phyloP scores from a whole-genome alignment of 2,113 vertebrate species.

The Cephalophus harveyi region DNA sequence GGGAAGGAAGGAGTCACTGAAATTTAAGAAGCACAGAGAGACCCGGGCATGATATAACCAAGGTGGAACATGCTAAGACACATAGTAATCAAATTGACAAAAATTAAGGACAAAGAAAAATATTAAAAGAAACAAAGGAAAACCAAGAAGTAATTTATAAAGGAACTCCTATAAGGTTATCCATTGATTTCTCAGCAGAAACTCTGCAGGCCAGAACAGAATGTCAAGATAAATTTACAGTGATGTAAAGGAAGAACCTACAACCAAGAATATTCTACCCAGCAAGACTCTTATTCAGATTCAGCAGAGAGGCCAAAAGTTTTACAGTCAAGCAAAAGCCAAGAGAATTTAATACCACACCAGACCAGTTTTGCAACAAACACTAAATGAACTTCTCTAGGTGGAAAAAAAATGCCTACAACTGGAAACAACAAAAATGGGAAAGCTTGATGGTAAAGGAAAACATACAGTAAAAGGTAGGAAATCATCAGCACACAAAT shows the following conservation, averaged over 20 bases:
- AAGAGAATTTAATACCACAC: background rate
- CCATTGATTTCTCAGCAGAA: background rate
- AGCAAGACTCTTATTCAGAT: background rate
- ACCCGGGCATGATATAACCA: background rate
- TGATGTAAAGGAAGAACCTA: background rate
- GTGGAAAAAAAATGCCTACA: background rate
- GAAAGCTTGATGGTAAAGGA: background rate
- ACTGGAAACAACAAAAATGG: background rate
- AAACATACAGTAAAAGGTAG: background rate
- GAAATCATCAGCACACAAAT: background rate
- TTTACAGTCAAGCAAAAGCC: background rate
- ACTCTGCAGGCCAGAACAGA: background rate
- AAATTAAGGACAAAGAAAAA: background rate
- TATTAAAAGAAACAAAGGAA: background rate
- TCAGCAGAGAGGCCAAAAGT: background rate
- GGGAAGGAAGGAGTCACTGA: background rate
- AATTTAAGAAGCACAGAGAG: background rate
- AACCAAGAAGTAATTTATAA: background rate
- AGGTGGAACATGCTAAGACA: background rate
- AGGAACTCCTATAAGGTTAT: background rate
- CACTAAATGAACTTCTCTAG: background rate
- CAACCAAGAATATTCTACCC: background rate
- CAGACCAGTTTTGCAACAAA: background rate
- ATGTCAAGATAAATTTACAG: background rate
- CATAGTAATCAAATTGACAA: background rate